Conservation (phyloP, 2,888 invertebrate genomes). For the Asteroscopus sphinx region DNA sequence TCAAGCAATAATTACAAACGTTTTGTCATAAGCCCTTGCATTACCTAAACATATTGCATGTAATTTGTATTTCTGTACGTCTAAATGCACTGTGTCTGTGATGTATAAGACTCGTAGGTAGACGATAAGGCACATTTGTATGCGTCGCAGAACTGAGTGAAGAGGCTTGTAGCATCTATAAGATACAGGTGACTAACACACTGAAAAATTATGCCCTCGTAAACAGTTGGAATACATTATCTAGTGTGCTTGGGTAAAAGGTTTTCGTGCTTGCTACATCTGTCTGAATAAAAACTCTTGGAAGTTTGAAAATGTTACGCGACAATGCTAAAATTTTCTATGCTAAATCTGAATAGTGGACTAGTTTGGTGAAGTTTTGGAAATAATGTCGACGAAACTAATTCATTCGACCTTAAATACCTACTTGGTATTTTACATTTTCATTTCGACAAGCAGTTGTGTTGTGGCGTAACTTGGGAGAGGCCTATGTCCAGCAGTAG, state of each 20-base stretch:
- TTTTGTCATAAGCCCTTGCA: conserved; percentile 46
- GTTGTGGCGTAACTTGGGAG: no score
- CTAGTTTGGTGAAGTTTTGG: no score
- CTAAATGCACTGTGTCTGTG: conserved; percentile 43
- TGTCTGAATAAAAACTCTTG: conserved; percentile 21
- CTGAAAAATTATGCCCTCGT: conserved; percentile 67
- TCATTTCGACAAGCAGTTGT: no score
- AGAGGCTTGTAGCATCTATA: conserved; percentile 74
- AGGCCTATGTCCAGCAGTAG: no score
- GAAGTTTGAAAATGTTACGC: no score
- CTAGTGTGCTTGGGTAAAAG: conserved; percentile 41
- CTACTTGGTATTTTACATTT: no score
- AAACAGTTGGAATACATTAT: conserved; percentile 65
- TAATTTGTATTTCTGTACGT: conserved; percentile 39
- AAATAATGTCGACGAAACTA: no score
- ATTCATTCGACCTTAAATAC: no score
- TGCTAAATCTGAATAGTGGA: no score
- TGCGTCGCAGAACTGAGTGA: conserved; percentile 71
- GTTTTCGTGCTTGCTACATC: conserved; percentile 42
- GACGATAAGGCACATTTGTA: conserved; percentile 70
- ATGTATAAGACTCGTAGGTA: conserved; percentile 30
- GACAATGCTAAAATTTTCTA: no score
- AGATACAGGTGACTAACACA: conserved; percentile 70
- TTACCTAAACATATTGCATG: conserved; percentile 40
- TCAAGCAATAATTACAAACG: conserved; percentile 39